Evolutionary conservation across 2,888 invertebrate species (phyloP).

Genomic region (Seira ritae): DNA sequence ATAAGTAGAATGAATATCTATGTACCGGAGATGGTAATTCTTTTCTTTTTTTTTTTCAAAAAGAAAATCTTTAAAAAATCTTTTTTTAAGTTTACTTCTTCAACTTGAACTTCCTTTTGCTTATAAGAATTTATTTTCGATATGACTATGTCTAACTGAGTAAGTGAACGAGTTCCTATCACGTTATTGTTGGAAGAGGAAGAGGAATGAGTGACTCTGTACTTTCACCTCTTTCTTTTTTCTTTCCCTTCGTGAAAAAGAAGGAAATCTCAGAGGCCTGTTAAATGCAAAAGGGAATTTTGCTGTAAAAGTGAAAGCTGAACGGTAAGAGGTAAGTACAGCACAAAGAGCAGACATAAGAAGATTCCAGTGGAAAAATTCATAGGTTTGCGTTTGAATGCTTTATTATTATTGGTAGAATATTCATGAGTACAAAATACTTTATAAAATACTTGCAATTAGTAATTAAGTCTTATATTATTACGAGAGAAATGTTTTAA

Average conservation of each 20-base stretch:
- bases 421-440: too few relatives aligned
- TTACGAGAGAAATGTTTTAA: too few relatives aligned
- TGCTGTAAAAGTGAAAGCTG: conserved; percentile 7
- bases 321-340: not conserved
- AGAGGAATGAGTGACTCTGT: conserved; percentile 22
- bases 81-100: not conserved
- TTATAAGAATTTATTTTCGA: not conserved
- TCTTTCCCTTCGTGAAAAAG: conserved; percentile 11
- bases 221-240: conserved; percentile 14
- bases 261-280: conserved; percentile 36
- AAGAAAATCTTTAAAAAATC: conserved; percentile 11
- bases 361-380: not conserved
- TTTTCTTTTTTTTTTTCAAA: not conserved
- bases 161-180: too few relatives aligned
- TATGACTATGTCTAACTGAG: not conserved
- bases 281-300: conserved; percentile 29
- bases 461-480: too few relatives aligned
- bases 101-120: not conserved
- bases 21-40: not conserved
- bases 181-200: too few relatives aligned
- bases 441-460: too few relatives aligned
- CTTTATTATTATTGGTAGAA: too few relatives aligned
- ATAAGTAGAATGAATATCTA: not conserved
- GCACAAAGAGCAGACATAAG: not conserved
- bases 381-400: too few relatives aligned